Percentiles rank a stretch among this genome's conserved stretches.
Conservation (phyloP, 2,113 vertebrate species). For the Hipposideros armiger region DNA sequence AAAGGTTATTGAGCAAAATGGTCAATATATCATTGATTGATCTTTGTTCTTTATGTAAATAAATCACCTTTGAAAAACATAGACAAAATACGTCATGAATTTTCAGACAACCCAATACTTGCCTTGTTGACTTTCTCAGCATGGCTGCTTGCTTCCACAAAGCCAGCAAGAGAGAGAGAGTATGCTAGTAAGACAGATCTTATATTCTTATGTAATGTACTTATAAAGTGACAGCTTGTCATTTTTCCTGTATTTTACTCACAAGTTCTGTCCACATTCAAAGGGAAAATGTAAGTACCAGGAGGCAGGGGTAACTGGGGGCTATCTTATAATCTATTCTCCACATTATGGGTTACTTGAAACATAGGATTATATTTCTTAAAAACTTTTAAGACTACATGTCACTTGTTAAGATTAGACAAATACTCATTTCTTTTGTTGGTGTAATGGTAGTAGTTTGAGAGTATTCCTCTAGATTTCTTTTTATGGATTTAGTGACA, state of each 20-base stretch:
- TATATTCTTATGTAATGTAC: neutral
- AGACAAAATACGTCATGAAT: no score
- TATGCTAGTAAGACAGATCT: neutral
- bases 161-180: neutral
- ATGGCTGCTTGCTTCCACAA: constrained; percentile 34
- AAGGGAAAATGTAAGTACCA: neutral
- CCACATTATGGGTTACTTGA: neutral
- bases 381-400: constrained; percentile 1
- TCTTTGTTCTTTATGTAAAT: no score
- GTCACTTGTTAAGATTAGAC: constrained; percentile 30
- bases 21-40: no score
- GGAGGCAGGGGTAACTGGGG: neutral
- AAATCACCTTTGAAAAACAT: no score
- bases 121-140: neutral
- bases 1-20: no score
- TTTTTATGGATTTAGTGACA: neutral
- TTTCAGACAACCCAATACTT: neutral
- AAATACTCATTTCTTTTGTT: constrained; percentile 39
- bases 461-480: constrained; percentile 21
- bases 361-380: constrained; percentile 39
- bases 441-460: neutral
- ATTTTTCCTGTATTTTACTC: constrained; percentile 28
- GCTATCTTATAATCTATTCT: neutral
- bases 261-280: neutral
- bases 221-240: neutral